Conservation (phyloP, 2,113 vertebrate species). For the Ptilonorhynchus violaceus region DNA sequence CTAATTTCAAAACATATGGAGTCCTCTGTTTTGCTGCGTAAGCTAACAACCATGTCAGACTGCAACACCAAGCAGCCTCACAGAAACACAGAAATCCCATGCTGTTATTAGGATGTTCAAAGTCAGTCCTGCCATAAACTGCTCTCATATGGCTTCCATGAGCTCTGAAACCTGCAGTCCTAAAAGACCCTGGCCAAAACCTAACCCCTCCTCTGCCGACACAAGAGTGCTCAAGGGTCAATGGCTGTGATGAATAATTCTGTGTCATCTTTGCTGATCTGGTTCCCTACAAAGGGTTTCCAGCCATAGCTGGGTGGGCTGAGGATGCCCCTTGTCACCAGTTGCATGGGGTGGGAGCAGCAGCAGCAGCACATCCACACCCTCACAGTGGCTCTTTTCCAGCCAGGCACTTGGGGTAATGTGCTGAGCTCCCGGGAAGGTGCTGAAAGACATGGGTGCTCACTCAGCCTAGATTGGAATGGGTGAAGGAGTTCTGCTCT, state of each 20-base stretch:
- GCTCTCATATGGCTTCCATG: not conserved
- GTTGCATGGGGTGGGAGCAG: not conserved
- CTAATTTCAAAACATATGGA: not conserved
- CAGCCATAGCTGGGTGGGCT: not conserved
- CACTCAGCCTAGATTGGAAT: not conserved
- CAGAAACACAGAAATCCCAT: not conserved
- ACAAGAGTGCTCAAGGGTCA: not conserved
- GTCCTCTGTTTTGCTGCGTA: not conserved
- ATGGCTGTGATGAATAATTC: not conserved
- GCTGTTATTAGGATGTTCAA: not conserved
- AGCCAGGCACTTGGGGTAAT: not conserved
- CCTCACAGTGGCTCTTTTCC: not conserved
- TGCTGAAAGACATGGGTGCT: accelerated
- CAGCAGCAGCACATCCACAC: not conserved
- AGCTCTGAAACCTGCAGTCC: not conserved
- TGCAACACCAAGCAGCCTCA: not conserved
- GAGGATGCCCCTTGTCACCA: not conserved
- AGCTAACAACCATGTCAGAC: not conserved
- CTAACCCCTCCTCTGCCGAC: not conserved
- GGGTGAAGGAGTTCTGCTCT: not conserved
- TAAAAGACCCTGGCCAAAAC: not conserved
- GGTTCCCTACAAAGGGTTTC: not conserved
- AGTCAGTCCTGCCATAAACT: not conserved
- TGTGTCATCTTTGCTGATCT: not conserved
- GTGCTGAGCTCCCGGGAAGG: not conserved